Evolutionary conservation across 1,140 invertebrate species (phyloP).

Genomic region (Parapsyche elsis): DNA sequence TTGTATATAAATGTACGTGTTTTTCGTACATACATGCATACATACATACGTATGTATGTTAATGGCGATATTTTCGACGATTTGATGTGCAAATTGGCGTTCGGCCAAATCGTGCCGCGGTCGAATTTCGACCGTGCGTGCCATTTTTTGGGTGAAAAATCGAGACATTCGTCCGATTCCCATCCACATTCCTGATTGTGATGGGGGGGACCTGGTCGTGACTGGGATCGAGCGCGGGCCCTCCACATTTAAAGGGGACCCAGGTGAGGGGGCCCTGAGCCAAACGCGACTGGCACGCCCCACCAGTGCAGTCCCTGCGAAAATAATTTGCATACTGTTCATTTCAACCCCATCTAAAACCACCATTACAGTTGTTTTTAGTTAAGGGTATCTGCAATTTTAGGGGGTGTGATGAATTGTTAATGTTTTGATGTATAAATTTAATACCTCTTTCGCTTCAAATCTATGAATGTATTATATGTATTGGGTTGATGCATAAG

Average conservation of each 20-base stretch:
- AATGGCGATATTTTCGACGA: too few relatives aligned
- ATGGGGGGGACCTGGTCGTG: conserved; percentile 28
- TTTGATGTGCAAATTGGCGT: neutral
- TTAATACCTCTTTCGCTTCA: neutral
- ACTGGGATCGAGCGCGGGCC: neutral
- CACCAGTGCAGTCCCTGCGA: neutral
- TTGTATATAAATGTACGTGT: too few relatives aligned
- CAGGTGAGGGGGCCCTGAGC: neutral
- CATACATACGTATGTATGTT: too few relatives aligned
- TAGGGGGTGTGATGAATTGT: too few relatives aligned
- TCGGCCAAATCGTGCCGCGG: neutral
- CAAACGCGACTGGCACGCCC: conserved; percentile 1
- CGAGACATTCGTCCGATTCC: conserved; percentile 30
- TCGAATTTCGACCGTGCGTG: too few relatives aligned
- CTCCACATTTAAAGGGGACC: too few relatives aligned
- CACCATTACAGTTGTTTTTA: neutral
- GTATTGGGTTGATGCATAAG: too few relatives aligned
- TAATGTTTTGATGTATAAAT: too few relatives aligned
- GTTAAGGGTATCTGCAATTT: too few relatives aligned
- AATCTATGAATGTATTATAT: neutral
- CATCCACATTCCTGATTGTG: conserved; percentile 18
- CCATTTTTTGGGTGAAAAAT: neutral
- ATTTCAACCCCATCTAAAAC: neutral
- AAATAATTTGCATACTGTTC: neutral
- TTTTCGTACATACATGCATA: too few relatives aligned